Conservation (phyloP, 2,888 invertebrate genomes). For the Trissonchulus latispiculum region DNA sequence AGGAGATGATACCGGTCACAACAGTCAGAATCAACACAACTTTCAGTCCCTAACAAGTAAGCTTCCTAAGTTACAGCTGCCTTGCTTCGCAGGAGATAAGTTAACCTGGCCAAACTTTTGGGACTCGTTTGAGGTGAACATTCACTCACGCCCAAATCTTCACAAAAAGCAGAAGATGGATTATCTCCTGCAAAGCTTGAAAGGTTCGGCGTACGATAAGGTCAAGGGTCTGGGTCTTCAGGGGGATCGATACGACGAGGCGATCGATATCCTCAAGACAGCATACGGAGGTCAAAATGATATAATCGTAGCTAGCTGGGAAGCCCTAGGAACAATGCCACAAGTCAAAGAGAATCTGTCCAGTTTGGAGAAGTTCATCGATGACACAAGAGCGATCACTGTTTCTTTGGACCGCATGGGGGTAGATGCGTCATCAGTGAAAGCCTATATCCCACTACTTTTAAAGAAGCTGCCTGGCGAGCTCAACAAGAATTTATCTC, state of each 20-base stretch:
- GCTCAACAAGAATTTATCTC: not conserved
- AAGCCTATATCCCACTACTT: not conserved
- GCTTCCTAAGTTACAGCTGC: not conserved
- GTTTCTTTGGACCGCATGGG: not conserved
- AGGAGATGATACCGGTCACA: too few relatives aligned
- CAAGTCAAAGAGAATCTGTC: not conserved
- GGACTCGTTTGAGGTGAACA: not conserved
- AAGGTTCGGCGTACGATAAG: not conserved
- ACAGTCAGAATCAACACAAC: too few relatives aligned
- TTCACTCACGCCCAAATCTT: not conserved
- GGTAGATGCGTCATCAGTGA: not conserved
- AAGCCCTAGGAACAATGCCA: too few relatives aligned
- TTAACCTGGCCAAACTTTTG: not conserved
- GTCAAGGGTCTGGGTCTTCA: not conserved
- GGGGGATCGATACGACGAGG: not conserved
- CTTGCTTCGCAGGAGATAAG: not conserved
- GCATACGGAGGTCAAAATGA: not conserved
- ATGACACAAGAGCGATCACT: not conserved
- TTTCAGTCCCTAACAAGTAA: too few relatives aligned
- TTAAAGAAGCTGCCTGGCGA: not conserved
- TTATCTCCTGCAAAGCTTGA: not conserved
- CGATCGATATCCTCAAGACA: not conserved
- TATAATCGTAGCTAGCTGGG: not conserved
- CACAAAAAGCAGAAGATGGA: not conserved
- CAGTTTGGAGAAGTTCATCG: conserved; percentile 2